phyloP scores from a whole-genome alignment of 2,113 vertebrate genomes.

The Ovis aries region ARS-UI_Ramb_v3.0 NC_056076.1:7466501-7467000 shows the following conservation, averaged over 20 bases:
- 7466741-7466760: background rate
- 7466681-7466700: background rate
- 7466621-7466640: background rate
- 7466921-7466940: background rate
- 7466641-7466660: background rate
- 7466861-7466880: background rate
- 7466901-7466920: background rate
- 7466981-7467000: background rate
- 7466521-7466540: background rate
- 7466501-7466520: background rate
- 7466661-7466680: background rate
- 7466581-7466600: background rate
- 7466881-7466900: background rate
- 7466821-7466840: background rate
- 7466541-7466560: background rate
- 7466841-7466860: background rate
- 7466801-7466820: background rate
- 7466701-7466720: background rate
- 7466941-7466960: background rate
- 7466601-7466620: background rate
- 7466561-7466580: background rate
- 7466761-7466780: background rate
- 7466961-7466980: background rate
- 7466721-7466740: background rate
- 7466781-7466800: background rate